A percentile compares a stretch with the other conserved stretches of the same genome.
Conservation (phyloP, 2,113 vertebrate genomes). For the Lichenostomus cassidix region DNA sequence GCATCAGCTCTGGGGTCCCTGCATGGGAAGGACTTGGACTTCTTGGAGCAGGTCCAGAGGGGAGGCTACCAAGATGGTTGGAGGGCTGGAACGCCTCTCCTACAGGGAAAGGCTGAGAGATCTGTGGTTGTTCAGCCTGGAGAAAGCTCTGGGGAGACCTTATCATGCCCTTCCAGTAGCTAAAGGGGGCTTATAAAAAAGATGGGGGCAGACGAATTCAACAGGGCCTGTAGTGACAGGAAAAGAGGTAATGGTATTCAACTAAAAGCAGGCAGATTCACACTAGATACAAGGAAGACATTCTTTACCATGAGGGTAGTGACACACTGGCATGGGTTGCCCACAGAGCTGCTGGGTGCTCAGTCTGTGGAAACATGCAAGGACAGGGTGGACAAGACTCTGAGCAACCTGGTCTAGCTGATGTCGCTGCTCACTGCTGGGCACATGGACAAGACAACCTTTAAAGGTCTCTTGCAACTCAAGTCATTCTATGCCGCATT, state of each 20-base stretch:
- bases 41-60: rapidly evolving
- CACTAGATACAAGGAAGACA: neutral
- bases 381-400: neutral
- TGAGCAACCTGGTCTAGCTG: neutral
- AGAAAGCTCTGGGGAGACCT: neutral
- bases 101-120: neutral
- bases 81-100: neutral
- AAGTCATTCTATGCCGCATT: neutral
- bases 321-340: neutral
- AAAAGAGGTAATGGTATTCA: neutral
- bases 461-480: neutral
- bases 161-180: neutral
- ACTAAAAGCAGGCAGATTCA: neutral
- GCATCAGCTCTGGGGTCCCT: neutral
- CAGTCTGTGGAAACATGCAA: neutral
- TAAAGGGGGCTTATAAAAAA: neutral
- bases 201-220: neutral
- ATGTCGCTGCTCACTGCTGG: neutral
- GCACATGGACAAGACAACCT: neutral
- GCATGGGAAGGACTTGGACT: neutral
- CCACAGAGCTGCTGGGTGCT: neutral
- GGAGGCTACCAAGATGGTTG: neutral
- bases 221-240: neutral
- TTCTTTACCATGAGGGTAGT: neutral
- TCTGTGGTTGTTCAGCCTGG: neutral